Percentiles rank a stretch among this genome's conserved stretches.
These are phyloP conservation scores for Drosophila burlai DNA, from an alignment of 1,140 invertebrate genomes.

Conservation along the genomic window DNA sequence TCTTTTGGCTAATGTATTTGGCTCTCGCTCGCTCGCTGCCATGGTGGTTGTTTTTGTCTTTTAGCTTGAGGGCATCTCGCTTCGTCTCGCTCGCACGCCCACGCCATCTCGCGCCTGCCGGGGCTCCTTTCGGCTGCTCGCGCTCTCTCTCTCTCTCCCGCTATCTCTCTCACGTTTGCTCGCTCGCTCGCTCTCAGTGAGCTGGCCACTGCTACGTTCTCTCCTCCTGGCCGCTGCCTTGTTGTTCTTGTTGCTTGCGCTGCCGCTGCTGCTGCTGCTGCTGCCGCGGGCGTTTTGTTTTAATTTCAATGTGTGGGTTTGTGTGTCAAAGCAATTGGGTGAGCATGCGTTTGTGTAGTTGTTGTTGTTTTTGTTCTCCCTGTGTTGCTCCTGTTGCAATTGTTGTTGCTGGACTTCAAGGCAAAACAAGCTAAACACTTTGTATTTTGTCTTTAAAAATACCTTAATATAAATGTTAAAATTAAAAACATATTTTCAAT, in stretches of 20 bases:
- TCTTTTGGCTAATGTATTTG: constrained; percentile 30
- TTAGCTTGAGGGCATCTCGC: constrained; percentile 33
- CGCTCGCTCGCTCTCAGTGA: constrained; percentile 1
- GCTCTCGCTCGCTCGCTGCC: constrained; percentile 7
- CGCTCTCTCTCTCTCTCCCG: not conserved
- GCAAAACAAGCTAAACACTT: not conserved
- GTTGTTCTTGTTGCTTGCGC: constrained; percentile 11
- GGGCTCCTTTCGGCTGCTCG: constrained; percentile 12
- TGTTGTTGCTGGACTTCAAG: constrained; percentile 16
- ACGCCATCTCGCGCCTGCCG: constrained; percentile 17
- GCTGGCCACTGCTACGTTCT: constrained; percentile 15
- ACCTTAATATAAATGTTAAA: not conserved
- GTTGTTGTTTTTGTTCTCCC: not conserved
- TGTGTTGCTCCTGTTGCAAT: constrained; percentile 11
- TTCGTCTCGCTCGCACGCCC: constrained; percentile 51
- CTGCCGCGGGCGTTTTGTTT: constrained; percentile 72
- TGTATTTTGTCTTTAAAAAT: not conserved
- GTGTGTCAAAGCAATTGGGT: constrained; percentile 80
- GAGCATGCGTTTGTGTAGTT: constrained; percentile 45
- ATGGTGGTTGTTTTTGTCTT: constrained; percentile 23
- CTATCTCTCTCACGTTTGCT: not conserved
- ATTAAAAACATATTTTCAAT: too few species aligned
- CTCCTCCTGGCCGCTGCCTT: constrained; percentile 5
- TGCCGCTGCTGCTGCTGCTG: constrained; percentile 15
- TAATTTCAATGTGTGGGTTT: constrained; percentile 80